These are phyloP conservation scores for Notodonta dromedarius DNA, from an alignment of 2,888 invertebrate species.

Conservation along the genomic window DNA sequence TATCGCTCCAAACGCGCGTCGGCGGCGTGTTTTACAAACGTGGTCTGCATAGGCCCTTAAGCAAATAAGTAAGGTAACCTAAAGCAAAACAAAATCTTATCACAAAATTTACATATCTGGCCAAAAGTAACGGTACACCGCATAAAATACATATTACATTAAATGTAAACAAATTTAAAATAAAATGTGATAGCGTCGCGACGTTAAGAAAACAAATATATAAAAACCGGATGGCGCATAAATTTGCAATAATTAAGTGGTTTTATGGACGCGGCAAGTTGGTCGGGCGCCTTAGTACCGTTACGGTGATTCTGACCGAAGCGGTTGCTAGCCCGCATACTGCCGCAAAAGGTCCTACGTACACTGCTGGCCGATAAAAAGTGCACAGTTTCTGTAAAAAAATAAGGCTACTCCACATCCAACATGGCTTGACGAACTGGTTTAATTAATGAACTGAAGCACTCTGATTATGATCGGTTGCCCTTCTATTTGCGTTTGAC, in stretches of 20 bases:
- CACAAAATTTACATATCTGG: slow-evolving; percentile 21
- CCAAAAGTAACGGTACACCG: slow-evolving; percentile 24
- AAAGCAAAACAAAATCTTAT: background rate
- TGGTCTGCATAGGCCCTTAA: background rate
- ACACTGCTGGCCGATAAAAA: slow-evolving; percentile 27
- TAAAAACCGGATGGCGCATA: slow-evolving; percentile 9
- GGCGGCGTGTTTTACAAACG: too few relatives aligned
- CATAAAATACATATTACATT: slow-evolving; percentile 7
- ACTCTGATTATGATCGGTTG: too few relatives aligned
- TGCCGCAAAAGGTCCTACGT: slow-evolving; percentile 24
- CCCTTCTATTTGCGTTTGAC: too few relatives aligned
- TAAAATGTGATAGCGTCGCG: background rate
- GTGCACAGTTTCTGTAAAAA: background rate
- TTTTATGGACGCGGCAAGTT: slow-evolving; percentile 32
- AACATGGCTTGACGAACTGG: too few relatives aligned
- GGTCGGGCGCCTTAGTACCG: slow-evolving; percentile 17
- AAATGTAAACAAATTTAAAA: slow-evolving; percentile 22
- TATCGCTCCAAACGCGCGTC: too few relatives aligned
- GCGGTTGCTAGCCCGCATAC: slow-evolving; percentile 12
- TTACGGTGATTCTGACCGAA: background rate
- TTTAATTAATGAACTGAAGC: too few relatives aligned
- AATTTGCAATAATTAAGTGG: slow-evolving; percentile 36
- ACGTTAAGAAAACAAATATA: slow-evolving; percentile 9
- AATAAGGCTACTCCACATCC: background rate
- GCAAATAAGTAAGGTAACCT: background rate